Conservation (phyloP, 2,888 invertebrate species). For the Escarpia spicata region DNA sequence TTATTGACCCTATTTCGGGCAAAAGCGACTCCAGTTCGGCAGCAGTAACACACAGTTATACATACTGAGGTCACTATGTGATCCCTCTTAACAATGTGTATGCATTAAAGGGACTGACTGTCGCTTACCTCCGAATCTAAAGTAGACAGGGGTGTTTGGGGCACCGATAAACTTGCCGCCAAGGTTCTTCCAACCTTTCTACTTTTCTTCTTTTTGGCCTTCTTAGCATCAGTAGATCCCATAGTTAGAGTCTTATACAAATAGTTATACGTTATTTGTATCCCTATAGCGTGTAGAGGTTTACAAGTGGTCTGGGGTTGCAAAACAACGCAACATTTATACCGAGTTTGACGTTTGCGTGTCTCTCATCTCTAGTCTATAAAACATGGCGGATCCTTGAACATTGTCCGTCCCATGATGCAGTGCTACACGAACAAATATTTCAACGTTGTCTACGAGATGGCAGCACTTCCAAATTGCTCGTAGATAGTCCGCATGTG, state of each 20-base stretch:
- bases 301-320: background rate
- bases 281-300: background rate
- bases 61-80: background rate
- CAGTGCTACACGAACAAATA: conserved; percentile 5
- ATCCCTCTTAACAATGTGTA: background rate
- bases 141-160: conserved; percentile 13
- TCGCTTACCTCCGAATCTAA: conserved; percentile 3
- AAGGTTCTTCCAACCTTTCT: conserved; percentile 13
- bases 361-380: conserved; percentile 16
- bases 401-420: conserved; percentile 16
- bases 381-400: conserved; percentile 16
- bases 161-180: conserved; percentile 16
- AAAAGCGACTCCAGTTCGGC: background rate
- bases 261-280: conserved; percentile 4
- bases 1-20: background rate
- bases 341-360: conserved; percentile 13
- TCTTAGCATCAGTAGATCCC: conserved; percentile 13
- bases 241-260: background rate
- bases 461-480: conserved; percentile 5
- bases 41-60: background rate
- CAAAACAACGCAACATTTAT: conserved; percentile 16
- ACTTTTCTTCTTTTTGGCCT: conserved; percentile 11
- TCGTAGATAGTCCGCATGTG: no score
- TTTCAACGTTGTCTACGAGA: background rate
- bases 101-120: background rate